Conservation (phyloP, 2,888 invertebrate genomes). For the Epirrita christyi region DNA sequence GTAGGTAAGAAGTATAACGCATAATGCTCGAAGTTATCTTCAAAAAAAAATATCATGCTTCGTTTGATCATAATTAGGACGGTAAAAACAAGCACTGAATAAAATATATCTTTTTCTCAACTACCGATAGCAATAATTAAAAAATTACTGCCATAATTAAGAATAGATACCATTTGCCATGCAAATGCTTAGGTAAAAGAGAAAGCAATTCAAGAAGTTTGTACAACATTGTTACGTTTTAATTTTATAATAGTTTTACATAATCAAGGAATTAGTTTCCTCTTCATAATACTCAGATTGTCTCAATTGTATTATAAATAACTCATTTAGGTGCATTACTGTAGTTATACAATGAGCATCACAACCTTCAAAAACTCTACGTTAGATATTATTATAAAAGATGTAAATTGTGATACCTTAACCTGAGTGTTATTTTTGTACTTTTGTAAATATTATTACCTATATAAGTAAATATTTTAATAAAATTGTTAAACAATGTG, state of each 20-base stretch:
- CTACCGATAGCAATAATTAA: constrained; percentile 6
- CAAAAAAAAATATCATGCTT: background rate
- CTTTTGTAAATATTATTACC: constrained; percentile 78
- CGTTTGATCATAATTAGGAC: background rate
- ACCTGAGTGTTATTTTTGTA: constrained; percentile 53
- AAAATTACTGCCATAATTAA: constrained; percentile 30
- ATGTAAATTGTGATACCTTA: constrained; percentile 39
- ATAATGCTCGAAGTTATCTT: constrained; percentile 5
- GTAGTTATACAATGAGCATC: constrained; percentile 15
- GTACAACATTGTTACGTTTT: constrained; percentile 7
- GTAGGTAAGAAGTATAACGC: no score
- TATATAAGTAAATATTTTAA: constrained; percentile 60
- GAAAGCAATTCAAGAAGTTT: background rate
- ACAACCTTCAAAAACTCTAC: constrained; percentile 18
- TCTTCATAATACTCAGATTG: constrained; percentile 22
- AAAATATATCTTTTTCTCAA: constrained; percentile 1
- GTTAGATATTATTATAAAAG: constrained; percentile 5
- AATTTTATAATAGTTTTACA: constrained; percentile 17
- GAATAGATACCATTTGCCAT: constrained; percentile 16
- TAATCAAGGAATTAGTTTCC: constrained; percentile 19
- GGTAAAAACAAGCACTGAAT: background rate
- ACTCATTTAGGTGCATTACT: constrained; percentile 14
- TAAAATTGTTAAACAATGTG: constrained; percentile 55
- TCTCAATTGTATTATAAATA: constrained; percentile 18
- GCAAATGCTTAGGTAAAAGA: constrained; percentile 13